phyloP scores from a whole-genome alignment of 2,797 vertebrate genomes.

The Selene dorsalis region DNA sequence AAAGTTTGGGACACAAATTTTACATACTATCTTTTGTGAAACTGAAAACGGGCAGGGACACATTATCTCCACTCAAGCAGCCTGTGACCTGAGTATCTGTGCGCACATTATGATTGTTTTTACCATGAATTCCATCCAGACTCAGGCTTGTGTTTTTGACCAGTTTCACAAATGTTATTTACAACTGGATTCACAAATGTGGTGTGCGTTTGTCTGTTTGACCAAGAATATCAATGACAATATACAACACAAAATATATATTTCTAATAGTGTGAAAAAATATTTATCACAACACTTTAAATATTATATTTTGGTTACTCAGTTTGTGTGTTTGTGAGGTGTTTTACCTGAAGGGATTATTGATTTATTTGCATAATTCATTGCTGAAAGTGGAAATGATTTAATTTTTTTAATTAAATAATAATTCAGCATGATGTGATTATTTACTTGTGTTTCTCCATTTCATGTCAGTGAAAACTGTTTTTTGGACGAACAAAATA shows the following conservation, averaged over 20 bases:
- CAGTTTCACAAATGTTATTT: background rate
- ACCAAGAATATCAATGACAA: background rate
- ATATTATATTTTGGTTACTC: background rate
- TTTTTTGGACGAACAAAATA: background rate
- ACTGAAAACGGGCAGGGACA: background rate
- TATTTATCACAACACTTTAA: background rate
- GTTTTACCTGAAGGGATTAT: background rate
- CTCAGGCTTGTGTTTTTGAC: background rate
- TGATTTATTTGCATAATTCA: constrained; percentile 18
- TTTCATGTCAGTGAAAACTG: background rate
- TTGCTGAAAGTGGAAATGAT: background rate
- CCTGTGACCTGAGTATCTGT: background rate
- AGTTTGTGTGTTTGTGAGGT: background rate
- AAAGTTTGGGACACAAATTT: background rate
- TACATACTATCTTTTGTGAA: background rate
- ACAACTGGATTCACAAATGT: background rate
- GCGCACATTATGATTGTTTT: background rate
- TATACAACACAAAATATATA: background rate
- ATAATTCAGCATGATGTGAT: background rate
- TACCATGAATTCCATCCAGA: background rate
- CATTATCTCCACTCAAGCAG: background rate
- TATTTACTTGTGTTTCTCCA: background rate
- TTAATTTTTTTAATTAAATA: constrained; percentile 1
- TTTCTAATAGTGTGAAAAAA: background rate
- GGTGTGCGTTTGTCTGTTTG: background rate